Evolutionary conservation across 1,140 invertebrate species (phyloP), one percentile per base, ranked within the genome.

Genomic region (Meteorus sp.): DNA sequence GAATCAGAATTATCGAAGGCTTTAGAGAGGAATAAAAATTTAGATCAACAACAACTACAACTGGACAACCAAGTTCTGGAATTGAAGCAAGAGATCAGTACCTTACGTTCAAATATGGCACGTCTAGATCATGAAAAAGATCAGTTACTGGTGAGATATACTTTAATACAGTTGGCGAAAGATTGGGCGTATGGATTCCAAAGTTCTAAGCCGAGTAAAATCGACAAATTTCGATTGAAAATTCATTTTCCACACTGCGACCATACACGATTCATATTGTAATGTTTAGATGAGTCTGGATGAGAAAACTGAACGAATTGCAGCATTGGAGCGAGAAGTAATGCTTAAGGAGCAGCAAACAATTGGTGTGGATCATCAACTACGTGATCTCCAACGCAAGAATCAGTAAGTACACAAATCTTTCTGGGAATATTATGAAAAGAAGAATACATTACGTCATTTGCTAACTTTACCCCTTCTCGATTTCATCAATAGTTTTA

Each of bases 101-200:
- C 77, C 60, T 68, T 85, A 53, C 80, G 81, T 45, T 73, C 79
- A 4, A 85, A 76, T 61, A 75, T 86, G 60, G 72, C 78, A 44
- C 75, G 79, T 53, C 68, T 86, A 51, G 85, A 86, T 64, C 81
- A 82, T 59, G 85, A 86, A 64, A 81, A 85, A 62, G 85, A 86
- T 73, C 82, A 83, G 68, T 72, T 86, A 60, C 70, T 85, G 59
- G 80, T 79, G 64, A 76, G 66, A 15, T 48, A n/a, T 47, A 19
- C 22, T 27, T 23, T 22, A n/a, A n/a, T n/a, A n/a, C n/a, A n/a
- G n/a, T n/a, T n/a, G n/a, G n/a, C n/a, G n/a, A n/a, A n/a, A n/a
- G n/a, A n/a, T n/a, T n/a, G n/a, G n/a, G n/a, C n/a, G n/a, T n/a
- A n/a, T n/a, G n/a, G n/a, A n/a, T n/a, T n/a, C n/a, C n/a, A n/a